These are phyloP conservation scores for Craniophora ligustri DNA, from an alignment of 2,888 invertebrate species.

Conservation along the genomic window DNA sequence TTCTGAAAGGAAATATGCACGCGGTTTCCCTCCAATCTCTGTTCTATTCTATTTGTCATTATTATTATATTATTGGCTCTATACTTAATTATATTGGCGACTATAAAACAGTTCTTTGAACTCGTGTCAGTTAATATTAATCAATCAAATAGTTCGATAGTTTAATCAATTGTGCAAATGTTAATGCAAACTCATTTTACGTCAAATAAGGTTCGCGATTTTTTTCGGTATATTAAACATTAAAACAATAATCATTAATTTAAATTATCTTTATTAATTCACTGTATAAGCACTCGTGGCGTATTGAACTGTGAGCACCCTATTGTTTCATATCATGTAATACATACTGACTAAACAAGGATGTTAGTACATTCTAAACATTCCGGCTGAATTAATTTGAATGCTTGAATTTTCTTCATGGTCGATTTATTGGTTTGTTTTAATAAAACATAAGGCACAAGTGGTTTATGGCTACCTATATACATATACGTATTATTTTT, in stretches of 20 bases:
- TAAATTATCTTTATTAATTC: constrained; percentile 54
- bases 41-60: too few species aligned
- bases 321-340: constrained; percentile 61
- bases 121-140: constrained; percentile 16
- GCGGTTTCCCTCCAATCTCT: too few species aligned
- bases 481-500: constrained; percentile 29
- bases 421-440: constrained; percentile 52
- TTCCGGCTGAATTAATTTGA: constrained; percentile 62
- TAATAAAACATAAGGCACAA: constrained; percentile 56
- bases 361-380: constrained; percentile 61
- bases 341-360: constrained; percentile 57
- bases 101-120: constrained; percentile 35
- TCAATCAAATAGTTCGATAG: constrained; percentile 32
- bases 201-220: constrained; percentile 36
- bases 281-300: constrained; percentile 49
- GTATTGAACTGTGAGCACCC: constrained; percentile 54
- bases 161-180: constrained; percentile 39
- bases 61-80: not conserved
- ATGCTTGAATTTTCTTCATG: constrained; percentile 58
- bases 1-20: constrained; percentile 9
- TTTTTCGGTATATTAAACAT: constrained; percentile 54
- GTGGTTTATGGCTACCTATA: constrained; percentile 40
- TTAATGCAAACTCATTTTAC: constrained; percentile 45
- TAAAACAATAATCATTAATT: constrained; percentile 60
- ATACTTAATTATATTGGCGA: too few species aligned